Base-by-base conservation (phyloP, 2,888 invertebrate genomes). In the Arctia plantaginis region DNA sequence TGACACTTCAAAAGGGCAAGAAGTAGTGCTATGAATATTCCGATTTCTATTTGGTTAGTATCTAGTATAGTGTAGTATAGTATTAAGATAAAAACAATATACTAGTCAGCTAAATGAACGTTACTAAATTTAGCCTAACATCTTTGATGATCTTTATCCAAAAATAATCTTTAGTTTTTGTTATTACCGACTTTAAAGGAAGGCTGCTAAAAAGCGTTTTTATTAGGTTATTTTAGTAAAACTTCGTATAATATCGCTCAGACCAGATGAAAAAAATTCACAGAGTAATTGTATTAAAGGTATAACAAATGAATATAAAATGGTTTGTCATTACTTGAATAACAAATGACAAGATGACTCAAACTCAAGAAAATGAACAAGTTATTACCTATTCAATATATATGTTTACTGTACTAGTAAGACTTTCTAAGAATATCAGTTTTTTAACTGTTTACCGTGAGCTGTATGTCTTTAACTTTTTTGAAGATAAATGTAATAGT, bases 281-380 rank as follows among this genome's bases (percentile, higher is more conserved):
- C 71, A 74, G 81, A 81, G 67, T 71, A 78, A 78, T 83, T 81
- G 72, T 69, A 72, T 69, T 80, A 70, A 75, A 72, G 69, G 69
- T 69, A 74, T 74, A 81, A 80, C 70, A 15, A n/a, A 70, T 73
- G 55, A 70, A 78, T 51, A 71, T 75, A 77, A 47, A 79, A 70
- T 30, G 35, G 64, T 82, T 75, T 71, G 73, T 68, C 71, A 65
- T 74, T 66, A 72, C 69, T 66, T 70, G 75, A 81, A 72, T 74
- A 64, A 69, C 66, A 80, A 73, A 75, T 65, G 71, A 74, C 68
- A 74, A 79, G 77, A 72, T 76, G 73, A 66, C 66, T 64, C 67
- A 62, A 80, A 73, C 74, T 80, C 71, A 74, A 67, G 69, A 67
- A 80, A 80, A 59, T 23, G 27, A 59, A 27, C 27, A 59, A n/a